phyloP scores from a whole-genome alignment of 2,113 vertebrate species.

The Gymnarchus niloticus region DNA sequence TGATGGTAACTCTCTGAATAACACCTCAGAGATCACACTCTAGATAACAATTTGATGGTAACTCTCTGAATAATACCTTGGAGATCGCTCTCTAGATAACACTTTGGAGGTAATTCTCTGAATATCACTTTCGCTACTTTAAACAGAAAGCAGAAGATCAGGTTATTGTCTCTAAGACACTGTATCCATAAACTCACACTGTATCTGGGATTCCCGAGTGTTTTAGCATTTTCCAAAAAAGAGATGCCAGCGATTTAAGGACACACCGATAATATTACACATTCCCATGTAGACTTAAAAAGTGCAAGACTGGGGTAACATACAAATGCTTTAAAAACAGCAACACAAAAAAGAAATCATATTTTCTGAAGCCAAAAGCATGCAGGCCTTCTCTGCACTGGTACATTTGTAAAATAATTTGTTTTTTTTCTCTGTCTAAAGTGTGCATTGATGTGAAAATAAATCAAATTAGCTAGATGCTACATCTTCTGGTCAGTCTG shows the following conservation, averaged over 20 bases:
- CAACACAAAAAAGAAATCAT: slow-evolving; percentile 56
- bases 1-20: too few species aligned
- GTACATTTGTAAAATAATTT: slow-evolving; percentile 84
- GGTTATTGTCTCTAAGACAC: slow-evolving; percentile 45
- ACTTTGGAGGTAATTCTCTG: too few species aligned
- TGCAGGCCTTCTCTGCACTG: slow-evolving; percentile 81
- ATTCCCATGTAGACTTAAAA: slow-evolving; percentile 91
- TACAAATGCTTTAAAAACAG: slow-evolving; percentile 71
- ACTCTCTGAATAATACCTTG: too few species aligned
- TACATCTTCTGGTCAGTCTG: slow-evolving; percentile 81
- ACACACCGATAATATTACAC: slow-evolving; percentile 79
- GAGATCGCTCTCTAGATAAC: too few species aligned
- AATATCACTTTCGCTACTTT: too few species aligned
- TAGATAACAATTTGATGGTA: too few species aligned
- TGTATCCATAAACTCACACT: slow-evolving; percentile 43
- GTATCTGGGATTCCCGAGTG: slow-evolving; percentile 50
- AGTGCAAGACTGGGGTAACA: slow-evolving; percentile 88
- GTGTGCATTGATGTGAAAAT: slow-evolving; percentile 84
- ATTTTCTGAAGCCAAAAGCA: slow-evolving; percentile 80
- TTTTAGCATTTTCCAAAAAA: slow-evolving; percentile 55
- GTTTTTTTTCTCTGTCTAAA: slow-evolving; percentile 54
- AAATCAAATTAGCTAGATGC: slow-evolving; percentile 86
- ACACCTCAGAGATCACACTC: too few species aligned
- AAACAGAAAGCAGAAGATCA: slow-evolving; percentile 39
- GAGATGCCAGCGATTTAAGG: not conserved